Conservation (phyloP, 2,888 invertebrate species). For the Agrypnus murinus region DNA sequence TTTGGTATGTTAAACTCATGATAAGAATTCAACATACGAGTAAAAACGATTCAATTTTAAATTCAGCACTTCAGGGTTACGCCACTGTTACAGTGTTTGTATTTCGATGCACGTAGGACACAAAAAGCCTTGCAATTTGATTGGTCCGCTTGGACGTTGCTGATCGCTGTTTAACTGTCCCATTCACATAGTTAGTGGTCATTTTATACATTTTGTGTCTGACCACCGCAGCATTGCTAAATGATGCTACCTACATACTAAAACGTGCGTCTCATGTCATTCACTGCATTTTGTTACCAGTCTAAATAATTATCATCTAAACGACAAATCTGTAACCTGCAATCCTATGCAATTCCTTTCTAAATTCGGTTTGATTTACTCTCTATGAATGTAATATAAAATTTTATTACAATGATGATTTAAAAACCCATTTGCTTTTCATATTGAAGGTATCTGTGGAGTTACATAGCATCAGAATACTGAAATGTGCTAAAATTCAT, state of each 20-base stretch:
- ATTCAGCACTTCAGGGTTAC: constrained; percentile 53
- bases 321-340: neutral
- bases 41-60: constrained; percentile 53
- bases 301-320: constrained; percentile 5
- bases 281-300: constrained; percentile 21
- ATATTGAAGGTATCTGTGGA: too few species aligned
- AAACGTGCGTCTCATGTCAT: constrained; percentile 42
- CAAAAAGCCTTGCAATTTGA: constrained; percentile 64
- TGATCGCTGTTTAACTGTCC: constrained; percentile 65
- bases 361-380: too few species aligned
- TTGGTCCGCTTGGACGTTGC: constrained; percentile 63
- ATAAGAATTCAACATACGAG: constrained; percentile 51
- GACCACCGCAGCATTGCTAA: constrained; percentile 56
- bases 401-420: too few species aligned
- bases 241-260: constrained; percentile 56
- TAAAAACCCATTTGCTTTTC: too few species aligned
- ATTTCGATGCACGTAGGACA: constrained; percentile 60
- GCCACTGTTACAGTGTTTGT: constrained; percentile 55
- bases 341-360: too few species aligned
- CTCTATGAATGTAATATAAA: too few species aligned
- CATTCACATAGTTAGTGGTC: constrained; percentile 62
- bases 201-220: constrained; percentile 61
- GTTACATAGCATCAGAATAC: too few species aligned
- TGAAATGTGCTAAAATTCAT: too few species aligned
- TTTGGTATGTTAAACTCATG: constrained; percentile 48